Conservation (phyloP, 2,888 invertebrate species). For the Cinara cedri region DNA sequence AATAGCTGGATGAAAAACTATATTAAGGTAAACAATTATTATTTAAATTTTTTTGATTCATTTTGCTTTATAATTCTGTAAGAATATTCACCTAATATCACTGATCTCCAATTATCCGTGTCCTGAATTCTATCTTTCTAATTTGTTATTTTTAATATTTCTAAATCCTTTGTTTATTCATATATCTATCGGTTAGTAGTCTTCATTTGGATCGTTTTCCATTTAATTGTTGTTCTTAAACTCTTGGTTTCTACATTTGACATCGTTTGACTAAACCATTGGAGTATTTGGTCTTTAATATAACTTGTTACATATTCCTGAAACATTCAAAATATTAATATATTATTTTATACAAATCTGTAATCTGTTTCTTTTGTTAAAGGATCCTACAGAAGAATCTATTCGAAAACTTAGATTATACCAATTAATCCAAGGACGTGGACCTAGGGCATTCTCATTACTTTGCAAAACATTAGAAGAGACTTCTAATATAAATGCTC, state of each 20-base stretch:
- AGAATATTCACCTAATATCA: no score
- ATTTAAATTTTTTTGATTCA: background rate
- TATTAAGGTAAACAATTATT: slow-evolving; percentile 25
- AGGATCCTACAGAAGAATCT: background rate
- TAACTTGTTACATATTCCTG: no score
- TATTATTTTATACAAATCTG: background rate
- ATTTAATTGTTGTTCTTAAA: no score
- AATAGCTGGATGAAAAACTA: slow-evolving; percentile 44
- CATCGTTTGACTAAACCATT: no score
- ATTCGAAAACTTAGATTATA: slow-evolving; percentile 25
- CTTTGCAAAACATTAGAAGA: slow-evolving; percentile 33
- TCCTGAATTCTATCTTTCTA: no score
- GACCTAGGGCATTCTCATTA: slow-evolving; percentile 45
- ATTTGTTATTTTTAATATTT: no score
- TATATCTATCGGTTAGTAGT: no score
- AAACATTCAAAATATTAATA: background rate
- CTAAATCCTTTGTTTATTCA: no score
- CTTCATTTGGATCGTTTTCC: no score
- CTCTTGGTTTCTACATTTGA: no score
- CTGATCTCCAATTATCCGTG: no score
- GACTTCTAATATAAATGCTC: slow-evolving; percentile 43
- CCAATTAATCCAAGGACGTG: slow-evolving; percentile 46
- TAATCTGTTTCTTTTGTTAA: background rate
- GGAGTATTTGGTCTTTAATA: no score
- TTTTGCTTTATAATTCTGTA: background rate